Conservation (phyloP, 2,113 vertebrate species). For the Platysteira castanea region DNA sequence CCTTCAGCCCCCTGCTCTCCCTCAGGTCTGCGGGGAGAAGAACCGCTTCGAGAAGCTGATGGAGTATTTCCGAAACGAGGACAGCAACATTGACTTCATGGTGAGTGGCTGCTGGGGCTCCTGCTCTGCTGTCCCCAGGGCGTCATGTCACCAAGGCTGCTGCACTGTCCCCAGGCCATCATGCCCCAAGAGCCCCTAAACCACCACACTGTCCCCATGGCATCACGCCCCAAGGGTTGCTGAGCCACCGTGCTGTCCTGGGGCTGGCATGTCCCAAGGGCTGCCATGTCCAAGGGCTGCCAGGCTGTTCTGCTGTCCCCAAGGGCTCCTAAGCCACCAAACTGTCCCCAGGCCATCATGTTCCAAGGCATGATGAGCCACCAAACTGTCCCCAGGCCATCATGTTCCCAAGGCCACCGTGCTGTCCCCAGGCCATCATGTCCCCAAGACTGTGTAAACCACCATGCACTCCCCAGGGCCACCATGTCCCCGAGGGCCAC, state of each 20-base stretch:
- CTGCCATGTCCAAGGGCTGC: not conserved
- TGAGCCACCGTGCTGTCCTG: not conserved
- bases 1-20: not conserved
- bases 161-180: not conserved
- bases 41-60: constrained; percentile 85
- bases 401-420: not conserved
- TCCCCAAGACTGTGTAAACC: not conserved
- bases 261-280: not conserved
- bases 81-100: constrained; percentile 94
- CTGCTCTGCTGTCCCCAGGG: not conserved
- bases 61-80: constrained; percentile 90
- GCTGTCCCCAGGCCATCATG: fast-evolving
- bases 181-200: not conserved
- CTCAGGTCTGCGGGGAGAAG: constrained; percentile 81
- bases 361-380: not conserved
- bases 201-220: not conserved
- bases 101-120: constrained; percentile 64
- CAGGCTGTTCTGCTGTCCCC: not conserved
- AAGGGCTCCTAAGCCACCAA: not conserved
- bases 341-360: fast-evolving
- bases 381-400: not conserved
- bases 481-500: not conserved
- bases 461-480: too few relatives aligned
- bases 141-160: not conserved
- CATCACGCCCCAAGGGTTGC: not conserved